phyloP scores from a whole-genome alignment of 1,140 invertebrate species.

The Chionoecetes opilio region DNA sequence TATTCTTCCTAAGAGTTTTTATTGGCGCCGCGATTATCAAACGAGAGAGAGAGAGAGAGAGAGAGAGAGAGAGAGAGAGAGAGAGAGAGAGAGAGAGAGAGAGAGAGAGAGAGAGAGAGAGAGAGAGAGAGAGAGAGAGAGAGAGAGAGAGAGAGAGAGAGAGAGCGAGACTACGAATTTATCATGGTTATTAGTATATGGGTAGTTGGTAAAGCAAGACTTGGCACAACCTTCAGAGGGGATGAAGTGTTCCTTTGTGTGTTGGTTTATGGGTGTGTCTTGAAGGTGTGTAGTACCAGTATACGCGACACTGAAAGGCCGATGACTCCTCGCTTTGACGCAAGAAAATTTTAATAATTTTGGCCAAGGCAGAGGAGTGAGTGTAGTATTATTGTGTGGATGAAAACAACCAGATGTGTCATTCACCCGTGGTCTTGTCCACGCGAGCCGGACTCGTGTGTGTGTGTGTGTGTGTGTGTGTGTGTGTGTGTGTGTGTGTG shows the following conservation, averaged over 20 bases:
- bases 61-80: not conserved
- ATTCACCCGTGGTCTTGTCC: too few relatives aligned
- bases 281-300: too few relatives aligned
- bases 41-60: not conserved
- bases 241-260: not conserved
- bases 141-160: conserved; percentile 2
- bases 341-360: too few relatives aligned
- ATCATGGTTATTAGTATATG: too few relatives aligned
- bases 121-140: not conserved
- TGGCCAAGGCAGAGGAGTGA: too few relatives aligned
- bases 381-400: too few relatives aligned
- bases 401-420: too few relatives aligned
- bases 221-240: not conserved
- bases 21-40: not conserved
- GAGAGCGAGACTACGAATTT: not conserved
- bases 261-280: not conserved
- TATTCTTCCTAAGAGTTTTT: not conserved
- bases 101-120: not conserved
- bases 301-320: too few relatives aligned
- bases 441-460: too few relatives aligned
- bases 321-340: too few relatives aligned
- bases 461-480: too few relatives aligned
- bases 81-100: not conserved
- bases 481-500: not conserved
- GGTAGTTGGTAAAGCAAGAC: not conserved